Base-by-base conservation (phyloP, 2,113 vertebrate genomes). In the Odontesthes bonariensis region DNA sequence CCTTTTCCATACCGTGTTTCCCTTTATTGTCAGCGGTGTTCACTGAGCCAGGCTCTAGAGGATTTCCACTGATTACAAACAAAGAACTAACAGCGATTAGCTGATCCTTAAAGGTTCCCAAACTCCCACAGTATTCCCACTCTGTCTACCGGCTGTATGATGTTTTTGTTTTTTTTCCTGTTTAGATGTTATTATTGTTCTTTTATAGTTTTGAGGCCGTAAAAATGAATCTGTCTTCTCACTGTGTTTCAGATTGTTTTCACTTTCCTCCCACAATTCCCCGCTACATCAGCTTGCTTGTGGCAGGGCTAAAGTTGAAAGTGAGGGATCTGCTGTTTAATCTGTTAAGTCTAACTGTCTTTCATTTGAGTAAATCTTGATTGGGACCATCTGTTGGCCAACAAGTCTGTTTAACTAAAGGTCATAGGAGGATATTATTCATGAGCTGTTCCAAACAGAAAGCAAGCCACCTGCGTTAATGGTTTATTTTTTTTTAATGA, bases 31-130 rank as follows among this genome's bases (percentile, higher is more conserved):
- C 70, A 77, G 68, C 51, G 54, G 76, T 3, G 11, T 70, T 83
- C 70, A 67, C n/a, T 75, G 74, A 82, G 79, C 55, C 60, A 19
- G 64, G 73, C 85, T 87, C 81, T 86, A 77, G 82, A 92, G 90
- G 89, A 92, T 93, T 93, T 90, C 82, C 89, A 86, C 81, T 79
- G 84, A 93, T 92, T 89, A 88, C 89, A 83, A 82, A 89, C 86
- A 86, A 90, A 86, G 86, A 87, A 79, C 81, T 81, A 73, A 55
- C 47, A 64, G 70, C 89, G 90, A 92, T 92, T 92, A 92, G 81
- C 77, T 68, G 72, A 86, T 91, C 80, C 80, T 83, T 64, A 33
- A 63, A 56, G 59, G 56, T 70, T 81, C 57, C 72, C 65, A 70
- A 73, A 75, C 54, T 27, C 58, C 52, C 20, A 33, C 64, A 55